Base-by-base conservation (phyloP, 2,797 vertebrate species). In the Labroides dimidiatus region DNA sequence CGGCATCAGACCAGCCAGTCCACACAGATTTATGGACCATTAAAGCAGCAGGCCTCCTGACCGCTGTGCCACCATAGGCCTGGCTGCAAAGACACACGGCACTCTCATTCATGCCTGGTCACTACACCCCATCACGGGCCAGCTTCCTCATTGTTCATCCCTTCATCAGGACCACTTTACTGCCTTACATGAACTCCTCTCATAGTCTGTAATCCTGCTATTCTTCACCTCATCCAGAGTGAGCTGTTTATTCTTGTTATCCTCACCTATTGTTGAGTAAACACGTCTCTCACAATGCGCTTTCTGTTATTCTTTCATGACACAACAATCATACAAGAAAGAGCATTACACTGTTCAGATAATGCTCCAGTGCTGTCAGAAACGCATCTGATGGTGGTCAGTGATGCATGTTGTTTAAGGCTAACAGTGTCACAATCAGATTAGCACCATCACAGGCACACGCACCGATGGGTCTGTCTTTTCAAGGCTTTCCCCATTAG, bases 11-110 rank as follows among this genome's bases (percentile, higher is more conserved):
- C 88, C 88, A 88, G 87, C 90, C 95, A 95, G 95, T 94, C 93
- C 94, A 91, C 93, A 92, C 95, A 97, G 97, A 98, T 98, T 97
- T 98, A 98, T 96, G 95, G 95, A 94, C 96, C 96, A 96, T 98
- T 97, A 99, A 97, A 96, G 87, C 95, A 93, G 95, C 95, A 92
- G 94, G 95, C 94, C 95, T 94, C 94, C 94, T 95, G 90, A 92
- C 91, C 89, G 69, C 89, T 66, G 63, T 90, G 91, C 91, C 90
- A 91, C 89, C 83, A 74, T 80, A 64, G 87, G 80, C 87, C 78
- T 24, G 81, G 82, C 88, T 80, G 78, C 78, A 68, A 74, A 89
- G 86, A 86, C 86, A 89, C 86, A 79, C 77, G 82, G 86, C 91
- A 78, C 78, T 87, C 88, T 91, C 89, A 86, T 90, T 89, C 87